These are phyloP conservation scores for Neostethus bicornis DNA, from an alignment of 2,797 vertebrate genomes.

Conservation along the genomic window DNA sequence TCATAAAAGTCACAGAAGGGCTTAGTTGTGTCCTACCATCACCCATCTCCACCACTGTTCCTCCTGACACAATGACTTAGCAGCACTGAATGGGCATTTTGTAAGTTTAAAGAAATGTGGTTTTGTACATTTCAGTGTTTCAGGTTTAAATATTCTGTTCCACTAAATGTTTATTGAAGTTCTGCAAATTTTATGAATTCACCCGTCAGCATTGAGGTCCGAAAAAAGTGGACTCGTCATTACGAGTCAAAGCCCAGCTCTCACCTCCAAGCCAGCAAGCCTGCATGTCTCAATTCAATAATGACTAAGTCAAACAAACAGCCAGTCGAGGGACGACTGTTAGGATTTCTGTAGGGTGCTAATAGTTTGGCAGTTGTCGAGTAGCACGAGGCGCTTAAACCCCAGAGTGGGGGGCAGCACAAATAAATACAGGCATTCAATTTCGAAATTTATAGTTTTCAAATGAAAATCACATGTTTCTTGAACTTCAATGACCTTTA, in stretches of 20 bases:
- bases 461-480: conserved; percentile 73
- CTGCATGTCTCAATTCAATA: conserved; percentile 57
- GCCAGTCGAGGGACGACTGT: conserved; percentile 44
- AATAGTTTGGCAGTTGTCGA: conserved; percentile 69
- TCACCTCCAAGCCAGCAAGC: conserved; percentile 45
- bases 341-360: conserved; percentile 61
- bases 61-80: no score
- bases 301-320: conserved; percentile 77
- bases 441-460: conserved; percentile 78
- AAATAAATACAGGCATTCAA: conserved; percentile 77
- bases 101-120: no score
- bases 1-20: no score
- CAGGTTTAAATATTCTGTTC: no score
- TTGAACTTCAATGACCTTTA: conserved; percentile 71
- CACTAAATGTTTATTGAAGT: no score
- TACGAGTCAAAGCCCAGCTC: conserved; percentile 45
- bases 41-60: no score
- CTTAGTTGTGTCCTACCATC: no score
- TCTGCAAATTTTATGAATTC: no score
- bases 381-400: conserved; percentile 45
- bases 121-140: no score
- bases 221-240: conserved; percentile 64
- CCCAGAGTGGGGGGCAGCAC: conserved; percentile 49
- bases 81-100: no score
- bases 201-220: no score